Base-by-base conservation (phyloP, 1,140 invertebrate species). In the Lithobius niger region DNA sequence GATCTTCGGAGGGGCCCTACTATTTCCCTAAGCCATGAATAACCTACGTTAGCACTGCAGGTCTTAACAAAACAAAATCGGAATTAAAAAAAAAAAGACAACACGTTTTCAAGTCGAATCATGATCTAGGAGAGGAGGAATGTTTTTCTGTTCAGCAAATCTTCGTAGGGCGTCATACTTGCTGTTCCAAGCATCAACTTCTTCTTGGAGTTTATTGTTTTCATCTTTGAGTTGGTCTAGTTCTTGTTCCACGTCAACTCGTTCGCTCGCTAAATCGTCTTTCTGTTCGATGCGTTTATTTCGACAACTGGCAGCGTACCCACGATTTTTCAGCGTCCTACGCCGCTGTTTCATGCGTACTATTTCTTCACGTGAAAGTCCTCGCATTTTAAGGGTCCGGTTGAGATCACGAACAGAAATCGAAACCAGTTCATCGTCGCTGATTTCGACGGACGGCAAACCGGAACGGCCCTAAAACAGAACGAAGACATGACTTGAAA, bases 201-300 rank as follows among this genome's bases (percentile, higher is more conserved):
- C 88, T 16, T 86, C 79, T 48, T 82, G 73, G 65, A 90, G 81
- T 26, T 75, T 73, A 40, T 79, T 79, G 62, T 90, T 88, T 55
- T 86, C 82, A 1, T 88, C 82, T 56, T 84, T 60, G 78, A 90
- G 86, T 1, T 74, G 66, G 65, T 91, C 85, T 76, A 92, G 83
- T 53, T 91, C 87, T 4, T 82, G 76, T 76, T 87, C 86, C 66
- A 93, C 88, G 66, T 84, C 81, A 26, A 82, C 80, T 65, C 91
- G 90, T 65, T 92, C 89, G 1, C 83, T 82, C 68, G 94, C 89
- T 24, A 95, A 65, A 62, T 89, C 87, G 66, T 93, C 90, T 67
- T 93, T 92, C 64, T 93, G 89, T 62, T 91, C 88, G 44, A 93
- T 88, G 27, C 91, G 72, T 69, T 94, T 94, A 43, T 91, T 92